Conservation (phyloP, 2,113 vertebrate genomes). For the Micronycteris hirsuta region DNA sequence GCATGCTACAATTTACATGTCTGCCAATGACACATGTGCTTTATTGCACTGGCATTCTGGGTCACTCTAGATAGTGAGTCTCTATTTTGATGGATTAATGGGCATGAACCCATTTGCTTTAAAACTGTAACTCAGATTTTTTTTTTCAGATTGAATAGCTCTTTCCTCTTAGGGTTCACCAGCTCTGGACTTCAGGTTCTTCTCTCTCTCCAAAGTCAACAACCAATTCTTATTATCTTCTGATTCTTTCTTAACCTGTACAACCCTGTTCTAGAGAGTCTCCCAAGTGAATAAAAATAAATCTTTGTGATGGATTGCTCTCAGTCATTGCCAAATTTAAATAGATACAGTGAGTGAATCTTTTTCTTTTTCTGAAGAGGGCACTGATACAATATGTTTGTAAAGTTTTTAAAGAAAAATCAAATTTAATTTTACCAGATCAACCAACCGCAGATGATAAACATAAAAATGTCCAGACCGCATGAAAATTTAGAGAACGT, state of each 20-base stretch:
- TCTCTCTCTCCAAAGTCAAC: neutral
- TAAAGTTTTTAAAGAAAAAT: neutral
- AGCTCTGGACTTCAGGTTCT: neutral
- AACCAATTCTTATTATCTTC: neutral
- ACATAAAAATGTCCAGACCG: neutral
- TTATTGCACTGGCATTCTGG: neutral
- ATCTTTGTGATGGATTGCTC: neutral
- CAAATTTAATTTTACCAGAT: neutral
- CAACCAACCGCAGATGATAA: neutral
- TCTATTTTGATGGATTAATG: neutral
- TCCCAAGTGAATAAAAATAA: neutral
- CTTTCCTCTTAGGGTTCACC: neutral
- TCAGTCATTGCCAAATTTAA: neutral
- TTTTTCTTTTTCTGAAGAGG: neutral
- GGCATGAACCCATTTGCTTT: neutral
- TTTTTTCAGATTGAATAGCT: neutral
- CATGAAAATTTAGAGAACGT: neutral
- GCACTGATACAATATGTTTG: neutral
- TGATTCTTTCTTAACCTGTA: neutral
- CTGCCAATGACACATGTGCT: rapidly evolving
- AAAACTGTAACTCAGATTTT: neutral
- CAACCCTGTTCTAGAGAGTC: neutral
- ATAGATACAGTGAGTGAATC: neutral
- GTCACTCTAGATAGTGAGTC: neutral
- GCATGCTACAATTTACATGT: neutral